These are phyloP conservation scores for Drosophila subobscura DNA, from an alignment of 1,140 invertebrate species.

Conservation along the genomic window DNA sequence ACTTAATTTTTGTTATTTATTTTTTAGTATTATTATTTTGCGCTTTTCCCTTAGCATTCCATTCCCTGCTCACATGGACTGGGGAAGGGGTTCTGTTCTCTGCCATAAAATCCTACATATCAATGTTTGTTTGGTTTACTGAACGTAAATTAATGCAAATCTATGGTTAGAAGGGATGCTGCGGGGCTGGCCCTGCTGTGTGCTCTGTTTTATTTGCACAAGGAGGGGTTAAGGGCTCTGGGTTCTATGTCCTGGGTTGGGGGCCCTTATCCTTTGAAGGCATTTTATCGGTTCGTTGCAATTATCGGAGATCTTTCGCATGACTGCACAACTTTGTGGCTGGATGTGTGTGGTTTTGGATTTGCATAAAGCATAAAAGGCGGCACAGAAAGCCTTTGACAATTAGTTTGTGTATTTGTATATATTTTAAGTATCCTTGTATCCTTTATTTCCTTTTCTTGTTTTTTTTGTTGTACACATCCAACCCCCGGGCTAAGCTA, in stretches of 20 bases:
- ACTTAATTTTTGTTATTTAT: conserved; percentile 54
- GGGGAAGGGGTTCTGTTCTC: conserved; percentile 1
- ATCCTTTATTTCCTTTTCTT: conserved; percentile 27
- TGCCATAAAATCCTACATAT: conserved; percentile 14
- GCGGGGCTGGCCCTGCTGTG: no score
- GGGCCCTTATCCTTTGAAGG: conserved; percentile 32
- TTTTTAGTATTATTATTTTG: conserved; percentile 4
- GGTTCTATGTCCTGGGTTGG: background rate
- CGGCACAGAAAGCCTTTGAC: conserved; percentile 54
- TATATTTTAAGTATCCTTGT: conserved; percentile 46
- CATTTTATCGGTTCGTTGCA: conserved; percentile 25
- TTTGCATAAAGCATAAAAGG: conserved; percentile 62
- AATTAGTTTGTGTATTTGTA: conserved; percentile 58
- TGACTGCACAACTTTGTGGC: conserved; percentile 59
- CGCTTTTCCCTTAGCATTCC: background rate
- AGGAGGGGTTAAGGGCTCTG: no score
- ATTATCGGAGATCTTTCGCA: conserved; percentile 72
- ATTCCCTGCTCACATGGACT: conserved; percentile 1
- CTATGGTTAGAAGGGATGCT: conserved; percentile 8
- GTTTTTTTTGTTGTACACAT: conserved; percentile 22
- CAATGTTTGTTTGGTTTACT: conserved; percentile 43
- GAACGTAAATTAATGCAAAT: conserved; percentile 65
- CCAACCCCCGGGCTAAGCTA: conserved; percentile 52
- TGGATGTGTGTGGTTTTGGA: conserved; percentile 13
- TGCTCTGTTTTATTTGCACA: no score